Evolutionary conservation across 1,140 invertebrate genomes (phyloP).

Genomic region (Drosophila lacertosa): DNA sequence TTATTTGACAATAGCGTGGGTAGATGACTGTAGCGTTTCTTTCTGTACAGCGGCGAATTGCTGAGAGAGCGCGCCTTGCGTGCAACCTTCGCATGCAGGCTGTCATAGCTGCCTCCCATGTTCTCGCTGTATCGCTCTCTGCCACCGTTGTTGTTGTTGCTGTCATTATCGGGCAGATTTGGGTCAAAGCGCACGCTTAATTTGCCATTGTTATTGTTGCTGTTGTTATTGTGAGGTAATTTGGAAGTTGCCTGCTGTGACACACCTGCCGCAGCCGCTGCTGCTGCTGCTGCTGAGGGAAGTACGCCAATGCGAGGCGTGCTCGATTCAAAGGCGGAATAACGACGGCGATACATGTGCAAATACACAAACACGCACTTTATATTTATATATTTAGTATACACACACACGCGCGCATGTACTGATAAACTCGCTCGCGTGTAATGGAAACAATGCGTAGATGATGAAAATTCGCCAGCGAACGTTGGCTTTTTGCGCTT

Average conservation of each 20-base stretch:
- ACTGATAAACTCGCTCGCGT: conserved; percentile 27
- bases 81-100: conserved; percentile 52
- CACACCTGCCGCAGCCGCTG: conserved; percentile 11
- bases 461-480: conserved; percentile 40
- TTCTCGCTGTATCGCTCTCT: conserved; percentile 31
- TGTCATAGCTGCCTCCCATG: conserved; percentile 35
- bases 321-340: conserved; percentile 75
- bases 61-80: conserved; percentile 77
- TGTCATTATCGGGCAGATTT: conserved; percentile 73
- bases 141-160: conserved; percentile 53
- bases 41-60: conserved; percentile 73
- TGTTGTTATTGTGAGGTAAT: conserved; percentile 34
- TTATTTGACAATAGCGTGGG: conserved; percentile 66
- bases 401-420: conserved; percentile 28
- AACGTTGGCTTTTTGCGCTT: conserved; percentile 25
- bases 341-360: conserved; percentile 79
- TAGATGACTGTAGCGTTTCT: conserved; percentile 75
- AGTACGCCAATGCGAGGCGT: conserved; percentile 73
- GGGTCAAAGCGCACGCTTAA: conserved; percentile 76
- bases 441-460: conserved; percentile 40
- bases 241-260: conserved; percentile 45
- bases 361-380: conserved; percentile 23
- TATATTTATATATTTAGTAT: conserved; percentile 11
- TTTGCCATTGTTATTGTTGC: conserved; percentile 56
- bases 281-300: conserved; percentile 46